Percentiles rank a stretch among this genome's conserved stretches.
Evolutionary conservation across 2,888 invertebrate species (phyloP).

Genomic region (Harmothoe impar): DNA sequence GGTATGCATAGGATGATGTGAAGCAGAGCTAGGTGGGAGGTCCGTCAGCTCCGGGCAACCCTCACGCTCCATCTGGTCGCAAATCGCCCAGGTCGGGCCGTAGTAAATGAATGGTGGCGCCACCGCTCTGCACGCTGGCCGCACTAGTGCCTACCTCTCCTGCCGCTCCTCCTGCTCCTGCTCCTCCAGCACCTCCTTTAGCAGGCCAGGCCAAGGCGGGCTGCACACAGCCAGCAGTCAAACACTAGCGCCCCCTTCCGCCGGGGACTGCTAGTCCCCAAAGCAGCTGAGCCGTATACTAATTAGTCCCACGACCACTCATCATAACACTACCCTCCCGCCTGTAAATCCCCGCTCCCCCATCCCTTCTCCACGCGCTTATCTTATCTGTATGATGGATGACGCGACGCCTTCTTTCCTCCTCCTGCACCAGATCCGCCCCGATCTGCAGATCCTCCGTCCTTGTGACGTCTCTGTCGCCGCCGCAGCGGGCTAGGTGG

Average conservation of each 20-base stretch:
- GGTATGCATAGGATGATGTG: not conserved
- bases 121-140: not conserved
- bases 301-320: constrained; percentile 15
- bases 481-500: not conserved
- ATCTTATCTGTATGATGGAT: constrained; percentile 2
- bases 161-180: not conserved
- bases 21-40: not conserved
- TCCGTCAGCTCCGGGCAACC: constrained; percentile 31
- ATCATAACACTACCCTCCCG: constrained; percentile 10
- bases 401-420: not conserved
- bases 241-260: not conserved
- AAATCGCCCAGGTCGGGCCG: constrained; percentile 39
- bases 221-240: not conserved
- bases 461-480: constrained; percentile 17
- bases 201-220: not conserved
- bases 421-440: not conserved
- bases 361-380: not conserved
- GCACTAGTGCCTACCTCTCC: not conserved
- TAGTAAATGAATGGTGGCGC: constrained; percentile 53
- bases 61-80: constrained; percentile 58
- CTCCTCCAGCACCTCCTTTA: not conserved
- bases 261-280: constrained; percentile 3
- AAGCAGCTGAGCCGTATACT: constrained; percentile 21
- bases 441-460: not conserved
- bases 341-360: not conserved